Base-by-base conservation (phyloP, 2,113 vertebrate species). In the Progne subis region DNA sequence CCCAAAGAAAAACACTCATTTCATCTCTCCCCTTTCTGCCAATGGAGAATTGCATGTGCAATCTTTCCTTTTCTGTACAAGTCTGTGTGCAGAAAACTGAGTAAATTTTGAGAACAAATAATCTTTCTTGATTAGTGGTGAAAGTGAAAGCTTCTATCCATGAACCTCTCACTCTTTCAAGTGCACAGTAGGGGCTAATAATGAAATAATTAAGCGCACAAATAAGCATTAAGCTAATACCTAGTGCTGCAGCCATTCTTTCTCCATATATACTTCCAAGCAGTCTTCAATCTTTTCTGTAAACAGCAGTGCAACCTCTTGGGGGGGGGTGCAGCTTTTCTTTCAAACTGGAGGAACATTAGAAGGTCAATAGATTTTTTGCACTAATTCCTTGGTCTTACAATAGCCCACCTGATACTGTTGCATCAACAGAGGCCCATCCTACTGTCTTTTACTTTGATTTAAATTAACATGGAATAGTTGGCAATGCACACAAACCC, bases 151-250 rank as follows among this genome's bases (percentile, higher is more conserved):
- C 9, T 39, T 17, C 21, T 46, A 76, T 31, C 75, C 78, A 46
- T 41, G 37, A 74, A 49, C 23, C 11, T 68, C 50, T 85, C 26
- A 10, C 17, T 87, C n/a, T 43, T 65, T 34, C 71, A 44, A 87
- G 77, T n/a, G 63, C 69, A 82, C 59, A 74, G 59, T 8, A 67
- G 80, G 37, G 14, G n/a, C 64, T 78, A 85, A 77, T 75, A 86
- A 88, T 55, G 55, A 86, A 90, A 81, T 44, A 88, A 91, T 88
- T 95, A 90, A 68, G 39, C 65, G 60, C 55, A 82, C 31, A 79
- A 81, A 81, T 12, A 67, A 32, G 17, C n/a, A 88, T 68, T 85
- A 93, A 81, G 41, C 28, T 81, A 88, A 86, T 50, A 78, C 12
- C 15, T 57, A 19, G n/a, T 29, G 17, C 2, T 67, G 34, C 37